These are phyloP conservation scores for Notarius quadriscutis DNA, from an alignment of 2,113 vertebrate genomes.

Conservation along the genomic window DNA sequence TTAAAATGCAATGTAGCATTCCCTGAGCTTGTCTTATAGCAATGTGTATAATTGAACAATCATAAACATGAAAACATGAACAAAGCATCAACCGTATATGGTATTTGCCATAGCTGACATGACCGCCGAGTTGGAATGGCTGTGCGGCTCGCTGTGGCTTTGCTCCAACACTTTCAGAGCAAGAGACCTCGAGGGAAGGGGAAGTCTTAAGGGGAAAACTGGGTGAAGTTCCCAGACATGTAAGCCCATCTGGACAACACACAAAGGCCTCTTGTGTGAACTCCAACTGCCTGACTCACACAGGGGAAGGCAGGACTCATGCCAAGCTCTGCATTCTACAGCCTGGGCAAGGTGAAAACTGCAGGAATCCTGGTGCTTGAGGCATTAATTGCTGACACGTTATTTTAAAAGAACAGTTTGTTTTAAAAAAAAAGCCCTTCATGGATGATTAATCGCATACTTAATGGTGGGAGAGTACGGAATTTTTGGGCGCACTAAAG, in stretches of 20 bases:
- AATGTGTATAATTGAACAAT: neutral
- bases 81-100: neutral
- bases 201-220: constrained; percentile 32
- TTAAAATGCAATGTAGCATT: constrained; percentile 11
- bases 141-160: constrained; percentile 23
- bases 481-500: neutral
- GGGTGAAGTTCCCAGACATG: constrained; percentile 60
- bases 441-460: constrained; percentile 15
- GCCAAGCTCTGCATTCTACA: constrained; percentile 64
- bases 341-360: constrained; percentile 40
- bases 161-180: constrained; percentile 22
- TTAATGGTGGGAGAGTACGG: neutral
- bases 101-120: neutral
- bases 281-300: constrained; percentile 64
- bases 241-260: constrained; percentile 69
- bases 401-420: constrained; percentile 13
- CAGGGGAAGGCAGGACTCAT: constrained; percentile 65
- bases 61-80: neutral
- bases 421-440: constrained; percentile 31
- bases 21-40: neutral
- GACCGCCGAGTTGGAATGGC: constrained; percentile 1
- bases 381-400: constrained; percentile 49
- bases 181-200: constrained; percentile 25
- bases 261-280: constrained; percentile 75
- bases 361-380: constrained; percentile 33